phyloP scores from a whole-genome alignment of 2,113 vertebrate genomes.

The Bothrops jararaca region DNA sequence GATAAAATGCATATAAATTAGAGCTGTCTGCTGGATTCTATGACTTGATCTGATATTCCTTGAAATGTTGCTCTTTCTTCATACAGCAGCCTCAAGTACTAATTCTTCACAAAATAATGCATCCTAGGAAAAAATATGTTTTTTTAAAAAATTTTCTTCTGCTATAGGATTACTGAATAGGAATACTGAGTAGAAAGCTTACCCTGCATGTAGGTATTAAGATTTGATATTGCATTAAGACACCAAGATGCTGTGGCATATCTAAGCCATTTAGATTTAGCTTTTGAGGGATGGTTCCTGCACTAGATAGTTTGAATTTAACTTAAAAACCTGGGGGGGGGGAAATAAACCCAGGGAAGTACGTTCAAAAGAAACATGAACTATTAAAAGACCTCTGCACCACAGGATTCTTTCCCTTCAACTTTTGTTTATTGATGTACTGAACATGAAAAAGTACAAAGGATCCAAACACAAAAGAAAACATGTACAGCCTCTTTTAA shows the following conservation, averaged over 20 bases:
- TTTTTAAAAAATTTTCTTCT: not conserved
- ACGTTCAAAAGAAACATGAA: conserved; percentile 1
- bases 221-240: not conserved
- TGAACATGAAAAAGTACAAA: conserved; percentile 98
- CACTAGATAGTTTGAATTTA: not conserved
- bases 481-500: conserved; percentile 98
- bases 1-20: not conserved
- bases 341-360: not conserved
- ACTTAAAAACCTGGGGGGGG: not conserved
- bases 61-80: not conserved
- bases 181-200: not conserved
- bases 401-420: conserved; percentile 86
- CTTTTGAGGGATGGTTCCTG: not conserved
- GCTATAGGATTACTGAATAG: not conserved
- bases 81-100: not conserved
- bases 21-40: not conserved
- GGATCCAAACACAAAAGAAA: conserved; percentile 98
- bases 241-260: not conserved
- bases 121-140: not conserved
- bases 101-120: not conserved
- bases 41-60: not conserved
- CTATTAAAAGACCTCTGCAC: conserved; percentile 53
- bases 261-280: not conserved
- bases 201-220: not conserved
- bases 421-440: conserved; percentile 99